Percentiles rank a stretch among this genome's conserved stretches.
Conservation (phyloP, 2,888 invertebrate genomes). For the Phytoseiulus persimilis region DNA sequence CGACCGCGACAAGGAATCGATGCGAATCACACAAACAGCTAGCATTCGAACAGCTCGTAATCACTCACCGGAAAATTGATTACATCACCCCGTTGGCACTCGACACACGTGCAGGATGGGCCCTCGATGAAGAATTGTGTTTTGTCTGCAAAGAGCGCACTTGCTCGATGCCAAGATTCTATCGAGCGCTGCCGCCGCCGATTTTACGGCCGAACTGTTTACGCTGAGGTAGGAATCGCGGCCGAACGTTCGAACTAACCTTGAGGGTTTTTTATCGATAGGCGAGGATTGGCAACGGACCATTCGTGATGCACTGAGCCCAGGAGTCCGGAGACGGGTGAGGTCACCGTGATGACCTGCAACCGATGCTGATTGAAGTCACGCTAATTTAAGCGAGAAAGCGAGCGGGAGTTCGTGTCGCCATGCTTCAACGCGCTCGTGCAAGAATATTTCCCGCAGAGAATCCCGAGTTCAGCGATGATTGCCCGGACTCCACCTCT, state of each 20-base stretch:
- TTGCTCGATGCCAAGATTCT: not conserved
- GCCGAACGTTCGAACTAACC: not conserved
- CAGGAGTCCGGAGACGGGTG: not conserved
- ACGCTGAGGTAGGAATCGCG: not conserved
- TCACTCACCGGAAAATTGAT: slow-evolving; percentile 34
- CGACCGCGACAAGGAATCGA: not conserved
- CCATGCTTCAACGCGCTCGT: not conserved
- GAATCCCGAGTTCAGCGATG: not conserved
- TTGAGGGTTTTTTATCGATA: slow-evolving; percentile 21
- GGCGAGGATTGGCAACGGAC: slow-evolving; percentile 22
- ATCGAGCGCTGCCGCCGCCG: no score
- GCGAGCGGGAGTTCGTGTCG: not conserved
- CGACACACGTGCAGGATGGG: slow-evolving; percentile 11
- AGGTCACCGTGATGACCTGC: slow-evolving; percentile 23
- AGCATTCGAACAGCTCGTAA: not conserved
- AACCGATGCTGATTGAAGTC: not conserved
- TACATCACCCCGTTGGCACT: slow-evolving; percentile 25
- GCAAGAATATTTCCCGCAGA: not conserved
- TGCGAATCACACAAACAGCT: not conserved
- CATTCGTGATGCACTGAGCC: slow-evolving; percentile 33
- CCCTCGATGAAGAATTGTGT: slow-evolving; percentile 23
- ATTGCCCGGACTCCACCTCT: not conserved
- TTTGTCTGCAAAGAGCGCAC: not conserved
- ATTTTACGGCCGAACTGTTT: no score
- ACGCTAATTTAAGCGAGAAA: not conserved